A percentile compares a stretch with the other conserved stretches of the same genome.
Evolutionary conservation across 2,113 vertebrate species (phyloP).

Genomic region (Mesoclemmys tuberculata): DNA sequence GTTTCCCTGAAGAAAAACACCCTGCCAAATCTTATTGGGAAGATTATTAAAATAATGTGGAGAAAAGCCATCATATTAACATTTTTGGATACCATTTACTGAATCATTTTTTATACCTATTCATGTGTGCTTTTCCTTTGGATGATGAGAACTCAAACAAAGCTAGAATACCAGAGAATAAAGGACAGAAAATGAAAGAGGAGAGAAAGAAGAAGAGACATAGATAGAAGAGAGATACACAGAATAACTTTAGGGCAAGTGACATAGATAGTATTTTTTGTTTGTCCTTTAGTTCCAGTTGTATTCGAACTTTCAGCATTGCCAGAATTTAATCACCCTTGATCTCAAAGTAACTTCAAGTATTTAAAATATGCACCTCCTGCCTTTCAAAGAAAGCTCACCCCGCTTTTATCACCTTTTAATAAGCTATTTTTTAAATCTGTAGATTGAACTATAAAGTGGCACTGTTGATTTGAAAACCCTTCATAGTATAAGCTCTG

Average conservation of each 20-base stretch:
- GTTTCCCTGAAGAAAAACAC: neutral
- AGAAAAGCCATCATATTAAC: neutral
- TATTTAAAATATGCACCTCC: slow-evolving; percentile 59
- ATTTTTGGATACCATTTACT: neutral
- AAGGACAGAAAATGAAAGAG: slow-evolving; percentile 49
- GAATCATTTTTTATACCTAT: slow-evolving; percentile 2
- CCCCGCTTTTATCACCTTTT: slow-evolving; percentile 69
- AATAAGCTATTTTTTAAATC: slow-evolving; percentile 66
- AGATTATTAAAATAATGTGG: neutral
- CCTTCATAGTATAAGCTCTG: neutral
- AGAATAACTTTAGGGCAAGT: slow-evolving; percentile 50
- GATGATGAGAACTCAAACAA: slow-evolving; percentile 9
- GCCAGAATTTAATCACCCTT: slow-evolving; percentile 66
- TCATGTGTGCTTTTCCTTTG: slow-evolving; percentile 12
- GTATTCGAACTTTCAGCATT: slow-evolving; percentile 70
- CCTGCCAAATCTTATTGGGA: neutral
- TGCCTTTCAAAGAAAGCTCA: slow-evolving; percentile 60
- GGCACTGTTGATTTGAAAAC: slow-evolving; percentile 2
- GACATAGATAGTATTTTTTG: slow-evolving; percentile 54
- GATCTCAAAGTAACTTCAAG: slow-evolving; percentile 71
- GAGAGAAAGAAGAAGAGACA: slow-evolving; percentile 11
- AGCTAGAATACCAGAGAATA: slow-evolving; percentile 33
- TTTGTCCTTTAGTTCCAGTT: slow-evolving; percentile 53
- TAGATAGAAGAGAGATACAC: slow-evolving; percentile 21
- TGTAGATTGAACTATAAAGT: neutral